Evolutionary conservation across 1,140 invertebrate species (phyloP).

Genomic region (Drosophila baimaii): DNA sequence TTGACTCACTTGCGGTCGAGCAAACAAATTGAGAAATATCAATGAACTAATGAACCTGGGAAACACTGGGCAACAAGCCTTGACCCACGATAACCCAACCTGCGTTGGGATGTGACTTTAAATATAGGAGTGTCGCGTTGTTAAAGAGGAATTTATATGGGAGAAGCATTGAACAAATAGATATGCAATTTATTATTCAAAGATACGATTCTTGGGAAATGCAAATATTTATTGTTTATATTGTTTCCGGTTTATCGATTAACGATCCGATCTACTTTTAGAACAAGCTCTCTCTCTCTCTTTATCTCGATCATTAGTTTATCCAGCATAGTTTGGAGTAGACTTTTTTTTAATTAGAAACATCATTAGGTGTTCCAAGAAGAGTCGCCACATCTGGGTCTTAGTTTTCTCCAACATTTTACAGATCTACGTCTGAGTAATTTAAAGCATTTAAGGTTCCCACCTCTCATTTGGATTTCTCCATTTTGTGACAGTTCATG

Average conservation of each 20-base stretch:
- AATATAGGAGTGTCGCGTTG: slow-evolving; percentile 1
- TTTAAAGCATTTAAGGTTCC: slow-evolving; percentile 29
- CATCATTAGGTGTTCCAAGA: slow-evolving; percentile 21
- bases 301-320: background rate
- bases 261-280: no score
- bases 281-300: no score
- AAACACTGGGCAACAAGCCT: slow-evolving; percentile 7
- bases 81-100: slow-evolving; percentile 22
- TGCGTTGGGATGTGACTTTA: background rate
- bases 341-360: slow-evolving; percentile 2
- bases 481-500: slow-evolving; percentile 36
- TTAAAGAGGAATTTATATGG: slow-evolving; percentile 10
- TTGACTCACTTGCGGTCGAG: slow-evolving; percentile 18
- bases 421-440: slow-evolving; percentile 12
- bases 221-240: background rate
- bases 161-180: background rate
- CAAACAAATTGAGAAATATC: slow-evolving; percentile 36
- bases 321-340: background rate
- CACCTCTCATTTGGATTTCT: slow-evolving; percentile 36
- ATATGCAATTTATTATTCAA: background rate
- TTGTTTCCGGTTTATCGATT: no score
- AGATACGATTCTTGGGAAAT: background rate
- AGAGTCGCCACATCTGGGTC: background rate
- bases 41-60: slow-evolving; percentile 35
- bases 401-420: slow-evolving; percentile 20